Percentiles rank a stretch among this genome's conserved stretches.
Conservation (phyloP, 2,113 vertebrate genomes). For the Scolopax mira region DNA sequence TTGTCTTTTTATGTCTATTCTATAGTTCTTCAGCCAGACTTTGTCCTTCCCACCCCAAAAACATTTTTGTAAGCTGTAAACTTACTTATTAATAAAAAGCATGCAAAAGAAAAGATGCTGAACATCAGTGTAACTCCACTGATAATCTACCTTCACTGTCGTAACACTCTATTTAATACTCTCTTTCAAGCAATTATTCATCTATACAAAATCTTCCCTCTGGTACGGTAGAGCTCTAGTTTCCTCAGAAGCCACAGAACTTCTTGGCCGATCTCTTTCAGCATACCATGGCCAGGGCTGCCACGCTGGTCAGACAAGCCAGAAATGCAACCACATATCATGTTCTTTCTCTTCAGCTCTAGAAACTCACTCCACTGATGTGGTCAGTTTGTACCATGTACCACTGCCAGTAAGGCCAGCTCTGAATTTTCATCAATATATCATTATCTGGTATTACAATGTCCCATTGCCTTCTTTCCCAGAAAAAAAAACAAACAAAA, state of each 20-base stretch:
- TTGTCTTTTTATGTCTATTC: not conserved
- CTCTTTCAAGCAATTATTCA: not conserved
- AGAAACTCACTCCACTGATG: not conserved
- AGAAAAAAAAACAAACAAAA: not conserved
- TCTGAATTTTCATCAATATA: not conserved
- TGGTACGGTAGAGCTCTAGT: fast-evolving
- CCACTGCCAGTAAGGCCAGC: not conserved
- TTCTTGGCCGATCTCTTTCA: not conserved
- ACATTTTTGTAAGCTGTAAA: not conserved
- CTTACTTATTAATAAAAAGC: not conserved
- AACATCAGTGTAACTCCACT: not conserved
- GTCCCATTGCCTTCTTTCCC: not conserved
- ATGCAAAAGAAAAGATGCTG: not conserved
- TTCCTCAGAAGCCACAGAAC: not conserved
- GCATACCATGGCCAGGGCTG: not conserved
- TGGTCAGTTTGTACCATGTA: not conserved
- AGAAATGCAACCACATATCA: not conserved
- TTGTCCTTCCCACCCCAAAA: not conserved
- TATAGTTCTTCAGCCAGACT: not conserved
- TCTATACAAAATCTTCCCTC: not conserved
- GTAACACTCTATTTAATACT: not conserved
- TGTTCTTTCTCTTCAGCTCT: not conserved
- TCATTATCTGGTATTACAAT: not conserved
- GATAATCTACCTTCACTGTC: not conserved
- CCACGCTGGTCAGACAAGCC: not conserved